Evolutionary conservation across 1,140 invertebrate genomes (phyloP), one percentile per base, ranked within the genome.

Genomic region (Globodera rostochiensis): DNA sequence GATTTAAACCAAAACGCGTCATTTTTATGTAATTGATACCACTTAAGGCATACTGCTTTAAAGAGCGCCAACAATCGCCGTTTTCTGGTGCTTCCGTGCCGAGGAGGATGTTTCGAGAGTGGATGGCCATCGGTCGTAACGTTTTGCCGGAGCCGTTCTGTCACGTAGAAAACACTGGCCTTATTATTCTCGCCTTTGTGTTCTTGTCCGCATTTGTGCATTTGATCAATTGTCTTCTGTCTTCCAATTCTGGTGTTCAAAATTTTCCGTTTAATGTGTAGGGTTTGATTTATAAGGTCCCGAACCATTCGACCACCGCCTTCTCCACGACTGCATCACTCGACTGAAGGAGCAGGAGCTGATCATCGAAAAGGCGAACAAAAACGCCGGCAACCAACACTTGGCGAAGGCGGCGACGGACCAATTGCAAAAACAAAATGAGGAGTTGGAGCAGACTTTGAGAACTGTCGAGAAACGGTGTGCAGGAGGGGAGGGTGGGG

Each of bases 321-420:
- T 82, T 6, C 46, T 82, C 6, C 81, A 82, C 64, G 81, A 82
- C 60, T 82, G 81, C 49, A 82, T 82, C 36, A 82, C 81, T 11
- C 81, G 81, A 46, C 64, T 82, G 47, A 82, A 82, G 64, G 81
- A 82, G 60, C 81, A 82, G 73, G 79, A 82, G 49, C 13, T 82
- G 36, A 78, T 78, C 70, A 78, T 78, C 21, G 77, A 78, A 21
- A 66, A 78, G 50, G 49, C 70, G 57, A 78, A 78, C 15, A n/a
- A 8, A 50, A 78, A 78, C 66, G 36, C 64, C 15, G 64, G 64
- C n/a, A 78, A 69, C 47, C 21, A 69, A 21, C 64, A 70, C 13
- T 69, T 78, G 21, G 66, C 49, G 15, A 64, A 78, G 47, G 66
- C 70, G n/a, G 77, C 77, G 46, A 69, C 77, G 13, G 77, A 78